A percentile compares a stretch with the other conserved stretches of the same genome.
These are phyloP conservation scores for Melanostigma gelatinosum DNA, from an alignment of 2,113 vertebrate genomes.

Conservation along the genomic window DNA sequence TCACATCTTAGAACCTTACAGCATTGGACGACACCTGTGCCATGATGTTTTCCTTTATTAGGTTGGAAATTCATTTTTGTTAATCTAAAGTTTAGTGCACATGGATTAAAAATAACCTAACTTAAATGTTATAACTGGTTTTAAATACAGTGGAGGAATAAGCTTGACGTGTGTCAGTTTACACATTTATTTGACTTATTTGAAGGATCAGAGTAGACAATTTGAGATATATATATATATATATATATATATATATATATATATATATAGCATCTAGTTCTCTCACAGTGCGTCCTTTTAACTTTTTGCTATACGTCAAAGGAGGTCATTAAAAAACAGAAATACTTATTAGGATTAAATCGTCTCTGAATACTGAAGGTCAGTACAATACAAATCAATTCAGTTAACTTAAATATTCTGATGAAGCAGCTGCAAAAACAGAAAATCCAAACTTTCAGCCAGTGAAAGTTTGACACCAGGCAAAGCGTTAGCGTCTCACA, in stretches of 20 bases:
- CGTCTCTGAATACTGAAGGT: not conserved
- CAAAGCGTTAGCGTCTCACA: conserved; percentile 10
- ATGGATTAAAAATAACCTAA: not conserved
- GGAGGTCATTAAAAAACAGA: not conserved
- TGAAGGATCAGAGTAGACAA: conserved; percentile 3
- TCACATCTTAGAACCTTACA: not conserved
- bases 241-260: not conserved
- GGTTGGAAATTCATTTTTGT: not conserved
- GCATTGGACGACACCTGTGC: not conserved
- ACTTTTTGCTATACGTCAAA: not conserved
- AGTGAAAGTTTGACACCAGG: conserved; percentile 7
- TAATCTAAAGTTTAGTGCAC: not conserved
- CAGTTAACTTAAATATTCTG: not conserved
- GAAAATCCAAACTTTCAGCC: not conserved
- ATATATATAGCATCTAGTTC: not conserved
- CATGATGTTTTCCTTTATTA: not conserved
- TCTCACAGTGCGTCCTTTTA: not conserved
- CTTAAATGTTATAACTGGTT: not conserved
- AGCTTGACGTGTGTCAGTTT: not conserved
- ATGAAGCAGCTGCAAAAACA: not conserved
- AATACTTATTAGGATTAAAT: not conserved
- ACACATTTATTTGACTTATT: not conserved
- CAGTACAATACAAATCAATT: not conserved
- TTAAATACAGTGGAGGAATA: not conserved
- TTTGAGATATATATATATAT: not conserved